Evolutionary conservation across 2,888 invertebrate genomes (phyloP).

Genomic region (Gymnocheta viridis): DNA sequence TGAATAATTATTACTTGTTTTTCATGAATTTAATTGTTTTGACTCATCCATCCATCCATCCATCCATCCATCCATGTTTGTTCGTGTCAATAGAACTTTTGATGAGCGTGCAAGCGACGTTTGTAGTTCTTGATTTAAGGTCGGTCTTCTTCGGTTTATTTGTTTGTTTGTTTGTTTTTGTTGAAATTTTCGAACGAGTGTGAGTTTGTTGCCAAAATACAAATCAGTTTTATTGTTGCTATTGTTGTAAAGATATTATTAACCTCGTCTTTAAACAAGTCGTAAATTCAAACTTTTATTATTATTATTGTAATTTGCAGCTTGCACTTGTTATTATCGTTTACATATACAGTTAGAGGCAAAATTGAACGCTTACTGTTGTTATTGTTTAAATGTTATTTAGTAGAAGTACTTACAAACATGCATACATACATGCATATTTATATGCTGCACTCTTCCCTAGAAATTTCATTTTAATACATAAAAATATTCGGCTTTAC

Average conservation of each 20-base stretch:
- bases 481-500: too few species aligned
- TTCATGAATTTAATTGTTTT: slow-evolving; percentile 26
- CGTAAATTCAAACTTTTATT: slow-evolving; percentile 15
- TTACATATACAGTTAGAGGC: neutral
- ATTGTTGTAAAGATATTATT: neutral
- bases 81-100: slow-evolving; percentile 4
- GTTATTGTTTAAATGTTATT: neutral
- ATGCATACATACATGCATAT: too few species aligned
- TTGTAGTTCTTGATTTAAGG: slow-evolving; percentile 1
- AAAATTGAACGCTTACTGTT: neutral
- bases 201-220: slow-evolving; percentile 28
- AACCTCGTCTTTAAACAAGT: slow-evolving; percentile 32
- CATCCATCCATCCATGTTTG: neutral
- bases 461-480: neutral
- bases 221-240: neutral
- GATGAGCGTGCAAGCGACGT: neutral
- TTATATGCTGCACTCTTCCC: neutral
- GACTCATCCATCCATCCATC: slow-evolving; percentile 7
- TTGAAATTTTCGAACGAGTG: too few species aligned
- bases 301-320: neutral
- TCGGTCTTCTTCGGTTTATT: neutral
- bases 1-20: slow-evolving; percentile 3
- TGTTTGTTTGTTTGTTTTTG: neutral
- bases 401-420: neutral
- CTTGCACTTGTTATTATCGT: slow-evolving; percentile 10